A percentile compares a stretch with the other conserved stretches of the same genome.
phyloP scores from a whole-genome alignment of 2,113 vertebrate genomes.

The Eolophus roseicapilla region DNA sequence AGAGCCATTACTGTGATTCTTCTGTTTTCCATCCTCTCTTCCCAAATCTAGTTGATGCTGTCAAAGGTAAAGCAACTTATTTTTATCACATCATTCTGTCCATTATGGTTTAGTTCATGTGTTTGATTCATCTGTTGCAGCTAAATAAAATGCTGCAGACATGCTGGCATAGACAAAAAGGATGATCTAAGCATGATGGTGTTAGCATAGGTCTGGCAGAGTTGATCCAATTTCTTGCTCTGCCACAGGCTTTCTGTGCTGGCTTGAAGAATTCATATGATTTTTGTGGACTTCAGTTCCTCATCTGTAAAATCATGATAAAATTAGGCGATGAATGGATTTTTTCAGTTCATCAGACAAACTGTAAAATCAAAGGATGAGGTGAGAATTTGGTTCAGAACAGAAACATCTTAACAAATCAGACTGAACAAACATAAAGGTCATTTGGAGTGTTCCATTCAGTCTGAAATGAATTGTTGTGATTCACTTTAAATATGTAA shows the following conservation, averaged over 20 bases:
- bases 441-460: not conserved
- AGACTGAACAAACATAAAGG: not conserved
- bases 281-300: not conserved
- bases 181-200: not conserved
- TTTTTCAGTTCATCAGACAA: slow-evolving; percentile 2
- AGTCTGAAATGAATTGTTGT: not conserved
- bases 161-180: not conserved
- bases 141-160: not conserved
- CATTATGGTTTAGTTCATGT: not conserved
- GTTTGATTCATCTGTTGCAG: not conserved
- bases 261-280: not conserved
- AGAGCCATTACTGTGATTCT: not conserved
- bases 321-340: not conserved
- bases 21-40: not conserved
- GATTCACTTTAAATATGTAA: not conserved
- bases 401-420: not conserved
- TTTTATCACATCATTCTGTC: not conserved
- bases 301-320: not conserved
- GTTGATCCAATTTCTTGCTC: not conserved
- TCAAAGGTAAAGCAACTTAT: not conserved
- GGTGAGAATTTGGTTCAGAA: not conserved
- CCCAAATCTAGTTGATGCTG: not conserved
- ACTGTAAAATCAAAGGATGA: slow-evolving; percentile 5
- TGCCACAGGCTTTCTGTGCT: not conserved
- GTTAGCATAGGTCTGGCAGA: not conserved